Evolutionary conservation across 92 coral and sea anemone genomes (phyloP).

Genomic region (Bergia puertoricense): DNA sequence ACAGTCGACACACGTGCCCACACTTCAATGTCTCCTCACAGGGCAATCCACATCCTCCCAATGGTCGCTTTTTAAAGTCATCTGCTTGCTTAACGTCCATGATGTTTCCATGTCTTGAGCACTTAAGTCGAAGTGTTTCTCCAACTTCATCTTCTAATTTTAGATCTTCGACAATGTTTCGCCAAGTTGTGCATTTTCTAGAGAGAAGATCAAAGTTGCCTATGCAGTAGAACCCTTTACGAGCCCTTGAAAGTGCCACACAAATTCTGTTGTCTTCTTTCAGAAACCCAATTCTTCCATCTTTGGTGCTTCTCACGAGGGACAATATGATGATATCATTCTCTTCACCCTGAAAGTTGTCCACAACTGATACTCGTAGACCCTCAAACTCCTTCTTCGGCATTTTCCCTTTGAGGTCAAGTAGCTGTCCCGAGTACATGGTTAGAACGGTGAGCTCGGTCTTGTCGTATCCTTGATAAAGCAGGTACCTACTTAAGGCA

Average conservation of each 20-base stretch:
- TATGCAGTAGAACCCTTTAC: constrained; percentile 53
- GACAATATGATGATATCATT: constrained; percentile 54
- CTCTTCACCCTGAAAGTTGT: constrained; percentile 59
- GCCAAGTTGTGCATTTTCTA: constrained; percentile 49
- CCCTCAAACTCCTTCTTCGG: constrained; percentile 42
- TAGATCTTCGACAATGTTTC: constrained; percentile 46
- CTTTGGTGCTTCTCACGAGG: constrained; percentile 51
- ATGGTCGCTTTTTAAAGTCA: constrained; percentile 56
- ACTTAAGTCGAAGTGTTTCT: constrained; percentile 47
- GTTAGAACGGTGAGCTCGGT: constrained; percentile 48
- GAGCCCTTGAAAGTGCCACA: constrained; percentile 59
- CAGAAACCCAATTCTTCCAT: constrained; percentile 51
- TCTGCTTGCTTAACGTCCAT: constrained; percentile 50
- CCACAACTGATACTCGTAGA: constrained; percentile 43
- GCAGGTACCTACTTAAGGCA: constrained; percentile 40
- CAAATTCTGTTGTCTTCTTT: constrained; percentile 57
- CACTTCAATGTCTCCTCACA: constrained; percentile 59
- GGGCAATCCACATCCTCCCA: constrained; percentile 59
- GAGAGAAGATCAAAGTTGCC: constrained; percentile 58
- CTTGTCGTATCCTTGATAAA: constrained; percentile 43
- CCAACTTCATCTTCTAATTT: constrained; percentile 45
- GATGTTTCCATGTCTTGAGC: constrained; percentile 49
- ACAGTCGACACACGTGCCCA: constrained; percentile 66
- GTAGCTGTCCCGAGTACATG: constrained; percentile 48
- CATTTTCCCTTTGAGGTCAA: constrained; percentile 43